Percentiles rank a stretch among this genome's conserved stretches.
These are phyloP conservation scores for Drosophila punjabiensis DNA, from an alignment of 1,140 invertebrate genomes.

Conservation along the genomic window DNA sequence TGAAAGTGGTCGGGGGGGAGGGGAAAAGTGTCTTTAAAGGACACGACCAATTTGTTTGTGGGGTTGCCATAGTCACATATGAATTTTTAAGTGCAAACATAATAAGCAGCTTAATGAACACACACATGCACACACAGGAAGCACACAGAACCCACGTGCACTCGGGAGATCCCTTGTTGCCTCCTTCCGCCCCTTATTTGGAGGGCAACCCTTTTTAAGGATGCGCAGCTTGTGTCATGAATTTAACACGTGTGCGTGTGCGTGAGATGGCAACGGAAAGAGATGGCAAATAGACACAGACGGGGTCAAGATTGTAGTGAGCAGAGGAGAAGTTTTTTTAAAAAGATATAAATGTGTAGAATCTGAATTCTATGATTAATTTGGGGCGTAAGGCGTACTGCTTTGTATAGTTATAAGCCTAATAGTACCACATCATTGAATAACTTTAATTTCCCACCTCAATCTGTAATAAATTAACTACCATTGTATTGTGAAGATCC, in stretches of 20 bases:
- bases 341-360: background rate
- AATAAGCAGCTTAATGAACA: slow-evolving; percentile 84
- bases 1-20: background rate
- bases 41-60: slow-evolving; percentile 65
- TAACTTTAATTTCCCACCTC: background rate
- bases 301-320: background rate
- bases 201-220: slow-evolving; percentile 66
- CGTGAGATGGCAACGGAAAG: slow-evolving; percentile 14
- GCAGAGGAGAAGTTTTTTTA: too few relatives aligned
- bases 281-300: background rate
- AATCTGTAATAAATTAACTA: slow-evolving; percentile 3
- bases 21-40: slow-evolving; percentile 38
- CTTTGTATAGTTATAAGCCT: too few relatives aligned
- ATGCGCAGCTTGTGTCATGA: slow-evolving; percentile 68
- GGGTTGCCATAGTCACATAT: slow-evolving; percentile 76
- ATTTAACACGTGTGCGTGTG: slow-evolving; percentile 68
- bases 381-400: too few relatives aligned
- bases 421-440: too few relatives aligned
- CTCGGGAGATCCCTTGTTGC: slow-evolving; percentile 11
- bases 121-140: slow-evolving; percentile 10
- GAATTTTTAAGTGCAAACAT: slow-evolving; percentile 84
- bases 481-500: background rate
- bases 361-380: background rate
- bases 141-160: slow-evolving; percentile 38
- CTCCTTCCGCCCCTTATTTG: background rate